Evolutionary conservation across 2,888 invertebrate genomes (phyloP), one percentile per base, ranked within the genome.

Genomic region (Sericinus montela): DNA sequence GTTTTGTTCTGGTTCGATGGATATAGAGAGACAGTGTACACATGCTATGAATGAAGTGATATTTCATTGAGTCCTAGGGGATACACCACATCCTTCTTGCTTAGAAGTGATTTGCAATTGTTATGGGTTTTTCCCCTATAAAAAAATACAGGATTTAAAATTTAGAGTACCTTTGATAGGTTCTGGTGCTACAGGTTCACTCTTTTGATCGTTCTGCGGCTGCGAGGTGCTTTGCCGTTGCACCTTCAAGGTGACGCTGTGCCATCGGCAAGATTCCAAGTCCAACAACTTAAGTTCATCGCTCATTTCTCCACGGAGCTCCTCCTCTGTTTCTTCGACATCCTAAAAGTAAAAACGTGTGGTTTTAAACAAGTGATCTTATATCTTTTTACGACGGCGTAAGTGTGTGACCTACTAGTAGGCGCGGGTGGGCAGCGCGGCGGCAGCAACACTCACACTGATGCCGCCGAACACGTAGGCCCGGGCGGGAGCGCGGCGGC

Each of bases 391-490:
- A n/a, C n/a, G n/a, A n/a, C n/a, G n/a, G n/a, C n/a, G n/a, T n/a
- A n/a, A n/a, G n/a, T n/a, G n/a, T n/a, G n/a, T n/a, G n/a, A n/a
- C n/a, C n/a, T n/a, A n/a, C n/a, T n/a, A n/a, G n/a, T n/a, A n/a
- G n/a, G n/a, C n/a, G n/a, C n/a, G n/a, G n/a, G n/a, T n/a, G n/a
- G n/a, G n/a, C n/a, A n/a, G n/a, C n/a, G n/a, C n/a, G n/a, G n/a
- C n/a, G n/a, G n/a, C n/a, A 32, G 23, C 14, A 6, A 45, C 32
- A 42, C 46, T 45, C 14, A 89, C 89, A 74, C 84, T 82, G 13
- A 97, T 95, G 1, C 98, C 98, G 0, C 98, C 98, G 74, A 96
- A 98, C 52, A 94, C 91, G 63, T 95, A 94, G 0, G 94, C 95
- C 45, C 91, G 89, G 52, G 91, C 91, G 58, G 91, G 92, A 14